Evolutionary conservation across 1,140 invertebrate genomes (phyloP), one percentile per base, ranked within the genome.

Genomic region (Cyclina sinensis): DNA sequence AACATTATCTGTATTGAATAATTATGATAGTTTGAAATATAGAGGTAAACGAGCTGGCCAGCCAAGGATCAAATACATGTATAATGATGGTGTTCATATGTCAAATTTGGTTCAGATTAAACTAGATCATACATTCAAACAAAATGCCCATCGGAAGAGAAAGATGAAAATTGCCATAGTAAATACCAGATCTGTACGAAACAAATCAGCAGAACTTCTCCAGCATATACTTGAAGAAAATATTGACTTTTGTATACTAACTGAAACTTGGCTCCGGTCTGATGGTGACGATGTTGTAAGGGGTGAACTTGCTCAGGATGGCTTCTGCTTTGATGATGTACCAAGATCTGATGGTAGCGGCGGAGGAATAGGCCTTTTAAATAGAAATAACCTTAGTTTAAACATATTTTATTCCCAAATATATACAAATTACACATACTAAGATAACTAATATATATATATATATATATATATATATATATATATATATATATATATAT

Each of bases 381-480:
- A 79, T 32, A 79, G 74, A 51, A 43, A 79, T 79, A 79, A 43
- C n/a, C n/a, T n/a, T n/a, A n/a, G n/a, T n/a, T n/a, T n/a, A n/a
- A n/a, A n/a, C n/a, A n/a, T n/a, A n/a, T n/a, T n/a, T n/a, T n/a
- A n/a, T n/a, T n/a, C n/a, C n/a, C n/a, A n/a, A n/a, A n/a, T n/a
- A n/a, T n/a, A n/a, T n/a, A n/a, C n/a, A n/a, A n/a, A n/a, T n/a
- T n/a, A n/a, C n/a, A n/a, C n/a, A n/a, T n/a, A n/a, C 39, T n/a
- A n/a, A n/a, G n/a, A n/a, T n/a, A n/a, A n/a, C 18, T 76, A 16
- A 76, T 16, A 76, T 76, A 76, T 16, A 39, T 18, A 18, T 12
- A 32, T 14, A 14, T 16, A 35, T 32, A 24, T 76, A 7, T 12
- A 68, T 11, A 68, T n/a, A 27, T 30, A 68, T 27, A 30, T n/a